Base-by-base conservation (phyloP, 2,888 invertebrate species). In the Metallyticus violacea region DNA sequence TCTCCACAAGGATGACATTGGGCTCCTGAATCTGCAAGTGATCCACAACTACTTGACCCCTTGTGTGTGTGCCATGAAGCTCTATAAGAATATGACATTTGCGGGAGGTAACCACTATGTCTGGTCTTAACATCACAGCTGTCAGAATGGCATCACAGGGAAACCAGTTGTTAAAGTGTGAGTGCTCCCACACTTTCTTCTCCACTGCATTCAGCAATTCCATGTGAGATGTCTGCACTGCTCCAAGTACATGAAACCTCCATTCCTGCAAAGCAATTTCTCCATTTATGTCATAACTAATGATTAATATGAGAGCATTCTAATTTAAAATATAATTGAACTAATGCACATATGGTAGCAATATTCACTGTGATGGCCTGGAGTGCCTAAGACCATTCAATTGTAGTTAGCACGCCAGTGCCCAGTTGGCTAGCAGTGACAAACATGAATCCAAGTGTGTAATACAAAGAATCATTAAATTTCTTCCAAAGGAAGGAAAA, bases 1-100 rank as follows among this genome's bases (percentile, higher is more conserved):
- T 90, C 88, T 93, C 92, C 87, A 93, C 91, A n/a, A 93, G 88
- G 30, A 89, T 89, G 6, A 92, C 91, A 89, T 93, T 93, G 0
- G 91, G 90, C 87, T 91, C 88, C 80, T 91, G 90, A 7, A 89
- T 89, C 81, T 91, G 90, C 76, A 91, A 90, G 90, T 93, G 93
- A 91, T 95, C 94, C 26, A 95, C 91, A 0, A 95, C 93, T 90
- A 95, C 93, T 91, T 95, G 94, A 0, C 95, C 96, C 85, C 95
- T 92, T 0, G 95, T 95, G 88, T 92, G 92, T 3, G 88, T 90
- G 2, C 95, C 95, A 86, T 91, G 91, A 25, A 95, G 90, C 89
- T 95, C 95, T 3, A 95, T 93, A 1, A 94, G 93, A 1, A 92
- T 93, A 90, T 94, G 92, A 87, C 91, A 89, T n/a, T 25, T 77